Percentiles rank a stretch among this genome's conserved stretches.
Evolutionary conservation across 2,888 invertebrate species (phyloP).

Genomic region (Amblyteles armatorius): DNA sequence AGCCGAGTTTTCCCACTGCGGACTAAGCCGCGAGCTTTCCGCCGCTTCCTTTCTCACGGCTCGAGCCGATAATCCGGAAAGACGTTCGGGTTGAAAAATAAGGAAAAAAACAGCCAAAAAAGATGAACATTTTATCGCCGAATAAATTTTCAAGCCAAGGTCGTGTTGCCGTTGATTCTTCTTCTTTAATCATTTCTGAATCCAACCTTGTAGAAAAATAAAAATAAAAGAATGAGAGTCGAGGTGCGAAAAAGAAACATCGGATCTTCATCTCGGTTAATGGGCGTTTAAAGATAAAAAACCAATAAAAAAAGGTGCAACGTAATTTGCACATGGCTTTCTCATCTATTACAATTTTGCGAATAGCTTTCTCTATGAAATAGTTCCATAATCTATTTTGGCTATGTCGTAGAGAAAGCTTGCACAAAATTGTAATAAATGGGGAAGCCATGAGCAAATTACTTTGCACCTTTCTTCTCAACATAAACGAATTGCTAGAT

Average conservation of each 20-base stretch:
- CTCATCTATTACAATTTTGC: too few relatives aligned
- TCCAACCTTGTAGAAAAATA: slow-evolving; percentile 18
- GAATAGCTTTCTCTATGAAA: too few relatives aligned
- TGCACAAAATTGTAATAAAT: too few relatives aligned
- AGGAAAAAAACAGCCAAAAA: background rate
- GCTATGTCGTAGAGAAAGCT: too few relatives aligned
- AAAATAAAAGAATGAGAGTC: slow-evolving; percentile 25
- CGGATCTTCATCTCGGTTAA: slow-evolving; percentile 72
- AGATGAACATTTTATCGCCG: background rate
- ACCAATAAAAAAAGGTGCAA: too few relatives aligned
- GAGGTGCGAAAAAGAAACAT: slow-evolving; percentile 33
- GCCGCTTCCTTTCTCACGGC: background rate
- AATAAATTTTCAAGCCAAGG: background rate
- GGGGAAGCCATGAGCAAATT: too few relatives aligned
- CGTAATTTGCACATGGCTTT: too few relatives aligned
- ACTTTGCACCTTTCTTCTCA: too few relatives aligned
- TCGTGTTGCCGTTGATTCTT: background rate
- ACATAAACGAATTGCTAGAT: too few relatives aligned
- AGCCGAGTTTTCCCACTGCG: background rate
- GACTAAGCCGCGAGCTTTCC: slow-evolving; percentile 1
- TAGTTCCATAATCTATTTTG: too few relatives aligned
- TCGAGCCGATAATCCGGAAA: background rate
- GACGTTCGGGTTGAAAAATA: background rate
- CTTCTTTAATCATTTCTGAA: slow-evolving; percentile 7
- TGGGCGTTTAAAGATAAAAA: slow-evolving; percentile 71